phyloP scores from a whole-genome alignment of 1,140 invertebrate species.

The Holotrichia oblita region DNA sequence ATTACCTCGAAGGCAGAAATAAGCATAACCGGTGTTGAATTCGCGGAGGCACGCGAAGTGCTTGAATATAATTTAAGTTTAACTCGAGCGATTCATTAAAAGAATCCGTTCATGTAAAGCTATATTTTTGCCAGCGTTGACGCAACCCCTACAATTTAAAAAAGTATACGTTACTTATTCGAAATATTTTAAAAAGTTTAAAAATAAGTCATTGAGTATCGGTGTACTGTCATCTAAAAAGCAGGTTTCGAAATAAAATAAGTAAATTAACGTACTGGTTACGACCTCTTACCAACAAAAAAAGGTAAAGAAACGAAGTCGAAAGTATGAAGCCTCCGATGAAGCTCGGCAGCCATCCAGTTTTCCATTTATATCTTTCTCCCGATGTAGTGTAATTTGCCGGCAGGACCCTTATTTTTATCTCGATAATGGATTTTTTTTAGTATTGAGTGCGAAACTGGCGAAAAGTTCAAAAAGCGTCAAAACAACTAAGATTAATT shows the following conservation, averaged over 20 bases:
- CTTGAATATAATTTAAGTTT: no score
- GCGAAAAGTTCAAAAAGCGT: slow-evolving; percentile 6
- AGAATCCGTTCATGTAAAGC: no score
- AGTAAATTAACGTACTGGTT: background rate
- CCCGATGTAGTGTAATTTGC: background rate
- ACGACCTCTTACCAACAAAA: background rate
- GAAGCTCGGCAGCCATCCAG: background rate
- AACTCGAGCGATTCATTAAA: no score
- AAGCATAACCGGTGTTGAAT: no score
- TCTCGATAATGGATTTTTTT: slow-evolving; percentile 32
- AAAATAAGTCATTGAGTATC: no score
- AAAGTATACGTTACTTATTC: no score
- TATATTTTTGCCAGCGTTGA: no score
- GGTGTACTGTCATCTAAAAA: no score
- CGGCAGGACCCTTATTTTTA: background rate
- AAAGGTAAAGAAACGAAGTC: background rate
- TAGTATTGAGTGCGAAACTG: background rate
- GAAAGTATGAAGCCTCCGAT: background rate
- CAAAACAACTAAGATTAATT: slow-evolving; percentile 24
- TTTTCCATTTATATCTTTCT: slow-evolving; percentile 28
- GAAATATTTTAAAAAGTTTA: no score
- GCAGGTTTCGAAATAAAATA: background rate
- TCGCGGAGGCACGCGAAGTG: no score
- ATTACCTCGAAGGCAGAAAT: no score
- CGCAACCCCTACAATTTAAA: no score